Evolutionary conservation across 2,888 invertebrate species (phyloP), one percentile per base, ranked within the genome.

Genomic region (Parapristionchus giblindavisi): DNA sequence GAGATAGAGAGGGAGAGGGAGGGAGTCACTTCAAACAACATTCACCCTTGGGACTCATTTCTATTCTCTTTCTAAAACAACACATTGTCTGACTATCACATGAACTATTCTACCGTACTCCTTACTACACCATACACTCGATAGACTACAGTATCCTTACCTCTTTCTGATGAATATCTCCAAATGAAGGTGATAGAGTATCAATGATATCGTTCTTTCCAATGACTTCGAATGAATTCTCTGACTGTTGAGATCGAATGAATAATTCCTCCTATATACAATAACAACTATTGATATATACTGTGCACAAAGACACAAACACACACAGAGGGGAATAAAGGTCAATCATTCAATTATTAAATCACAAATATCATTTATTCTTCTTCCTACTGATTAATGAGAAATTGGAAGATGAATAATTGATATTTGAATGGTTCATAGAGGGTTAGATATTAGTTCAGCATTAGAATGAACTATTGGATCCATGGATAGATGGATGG

Each of bases 181-280:
- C 63, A 40, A 63, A 63, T 63, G 63, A 63, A 40, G 63, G 63
- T 21, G 63, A 63, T 11, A 63, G 63, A 3, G 43, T 38, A 4
- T 63, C 63, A 40, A 63, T 29, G 63, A 40, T 38, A 32, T 63
- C 63, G n/a, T n/a, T n/a, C n/a, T 63, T 63, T 4, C 63, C 63
- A 40, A 63, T 29, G 40, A 63, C 40, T 63, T 63, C 63, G 40
- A 63, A 63, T 17, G 58, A 58, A 21, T 29, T 32, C n/a, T 61
- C 60, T 27, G 27, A 4, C 6, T 29, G 11, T 40, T 63, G 63
- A 40, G 38, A 34, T 11, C 36, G 60, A 29, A 34, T 24, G 36
- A 63, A 40, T 63, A n/a, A 17, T 8, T 63, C 63, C 63, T 63
- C 27, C 21, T 24, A 63, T n/a, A n/a, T n/a, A n/a, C n/a, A n/a